Percentiles rank a stretch among this genome's conserved stretches.
Conservation (phyloP, 2,888 invertebrate species). For the Ceriagrion tenellum region DNA sequence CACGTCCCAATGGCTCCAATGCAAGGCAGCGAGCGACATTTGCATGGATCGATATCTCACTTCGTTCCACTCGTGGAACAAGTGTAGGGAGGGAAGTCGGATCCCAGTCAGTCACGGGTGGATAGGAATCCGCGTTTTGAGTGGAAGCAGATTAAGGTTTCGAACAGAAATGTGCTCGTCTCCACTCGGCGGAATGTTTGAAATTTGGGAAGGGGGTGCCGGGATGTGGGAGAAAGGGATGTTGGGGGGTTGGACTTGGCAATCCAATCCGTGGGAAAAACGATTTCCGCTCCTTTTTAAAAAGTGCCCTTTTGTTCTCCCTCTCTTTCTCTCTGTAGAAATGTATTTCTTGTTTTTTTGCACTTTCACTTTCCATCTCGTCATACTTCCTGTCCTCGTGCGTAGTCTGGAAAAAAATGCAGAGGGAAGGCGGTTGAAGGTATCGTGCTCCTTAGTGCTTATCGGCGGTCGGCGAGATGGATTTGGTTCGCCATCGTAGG, state of each 20-base stretch:
- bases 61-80: neutral
- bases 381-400: neutral
- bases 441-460: neutral
- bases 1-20: neutral
- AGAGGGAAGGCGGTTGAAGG: neutral
- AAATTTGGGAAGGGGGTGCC: neutral
- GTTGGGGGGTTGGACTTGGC: too few relatives aligned
- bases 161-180: too few relatives aligned
- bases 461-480: neutral
- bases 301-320: neutral
- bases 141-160: neutral
- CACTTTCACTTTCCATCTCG: neutral
- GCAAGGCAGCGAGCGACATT: neutral
- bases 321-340: neutral
- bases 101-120: neutral
- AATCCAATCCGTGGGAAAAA: neutral
- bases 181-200: too few relatives aligned
- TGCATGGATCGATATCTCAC: neutral
- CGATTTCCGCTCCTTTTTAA: neutral
- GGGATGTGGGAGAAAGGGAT: too few relatives aligned
- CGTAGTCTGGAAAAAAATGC: neutral
- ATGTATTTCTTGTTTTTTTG: neutral
- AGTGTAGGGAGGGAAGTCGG: neutral
- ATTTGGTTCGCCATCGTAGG: neutral
- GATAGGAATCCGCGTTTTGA: neutral